Percentiles rank a stretch among this genome's conserved stretches.
Evolutionary conservation across 2,113 vertebrate genomes (phyloP).

Genomic region (Atrichornis clamosus): DNA sequence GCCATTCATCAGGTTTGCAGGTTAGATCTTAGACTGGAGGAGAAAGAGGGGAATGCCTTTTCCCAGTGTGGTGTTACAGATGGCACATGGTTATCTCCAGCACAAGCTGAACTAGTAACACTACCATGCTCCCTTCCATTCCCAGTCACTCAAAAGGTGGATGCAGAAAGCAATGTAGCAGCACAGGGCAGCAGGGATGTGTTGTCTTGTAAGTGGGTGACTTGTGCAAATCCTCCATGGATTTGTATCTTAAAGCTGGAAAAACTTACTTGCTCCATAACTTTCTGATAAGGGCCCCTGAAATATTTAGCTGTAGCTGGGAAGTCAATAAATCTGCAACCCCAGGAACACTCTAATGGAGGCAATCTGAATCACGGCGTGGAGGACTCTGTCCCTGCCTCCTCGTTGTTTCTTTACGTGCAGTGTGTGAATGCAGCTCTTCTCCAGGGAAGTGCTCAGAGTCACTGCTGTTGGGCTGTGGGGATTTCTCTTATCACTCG

Average conservation of each 20-base stretch:
- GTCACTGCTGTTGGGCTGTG: background rate
- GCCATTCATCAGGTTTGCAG: background rate
- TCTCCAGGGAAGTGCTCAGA: background rate
- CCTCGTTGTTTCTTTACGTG: fast-evolving
- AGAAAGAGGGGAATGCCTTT: background rate
- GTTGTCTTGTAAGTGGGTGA: background rate
- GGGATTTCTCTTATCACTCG: background rate
- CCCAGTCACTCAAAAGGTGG: background rate
- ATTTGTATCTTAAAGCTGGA: background rate
- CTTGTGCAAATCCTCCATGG: background rate
- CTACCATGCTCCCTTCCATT: background rate
- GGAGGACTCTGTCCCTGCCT: background rate
- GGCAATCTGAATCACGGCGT: background rate
- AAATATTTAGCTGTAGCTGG: background rate
- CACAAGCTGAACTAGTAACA: background rate
- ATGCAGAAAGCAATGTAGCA: background rate
- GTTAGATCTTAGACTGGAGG: background rate
- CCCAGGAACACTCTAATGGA: background rate
- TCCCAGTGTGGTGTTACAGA: background rate
- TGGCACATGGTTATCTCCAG: background rate
- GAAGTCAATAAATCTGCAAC: background rate
- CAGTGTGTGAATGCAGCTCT: background rate
- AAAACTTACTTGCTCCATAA: background rate
- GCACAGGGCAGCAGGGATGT: fast-evolving
- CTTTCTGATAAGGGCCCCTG: background rate